Conservation (phyloP, 1,140 invertebrate genomes). For the Vanessa atalanta region DNA sequence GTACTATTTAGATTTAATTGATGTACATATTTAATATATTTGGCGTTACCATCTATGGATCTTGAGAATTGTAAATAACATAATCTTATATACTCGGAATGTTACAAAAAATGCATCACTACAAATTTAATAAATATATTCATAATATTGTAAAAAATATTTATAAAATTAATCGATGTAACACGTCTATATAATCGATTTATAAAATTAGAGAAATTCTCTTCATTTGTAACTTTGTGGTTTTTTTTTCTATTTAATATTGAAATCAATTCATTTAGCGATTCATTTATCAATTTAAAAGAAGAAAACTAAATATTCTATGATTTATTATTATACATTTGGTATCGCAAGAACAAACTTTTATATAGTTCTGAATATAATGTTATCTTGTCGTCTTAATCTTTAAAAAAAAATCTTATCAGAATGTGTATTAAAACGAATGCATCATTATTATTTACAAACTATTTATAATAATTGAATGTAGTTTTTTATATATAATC, state of each 20-base stretch:
- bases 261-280: too few species aligned
- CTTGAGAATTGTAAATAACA: conserved; percentile 7
- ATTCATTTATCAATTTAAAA: too few species aligned
- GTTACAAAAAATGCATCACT: conserved; percentile 10
- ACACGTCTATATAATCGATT: background rate
- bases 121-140: background rate
- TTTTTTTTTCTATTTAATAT: too few species aligned
- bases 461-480: background rate
- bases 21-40: conserved; percentile 47
- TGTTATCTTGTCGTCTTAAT: too few species aligned
- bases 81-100: conserved; percentile 14
- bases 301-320: background rate
- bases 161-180: background rate
- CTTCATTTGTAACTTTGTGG: background rate
- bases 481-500: background rate
- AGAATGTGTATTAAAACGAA: too few species aligned
- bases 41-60: conserved; percentile 37
- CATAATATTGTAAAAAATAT: background rate
- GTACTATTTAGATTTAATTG: conserved; percentile 35
- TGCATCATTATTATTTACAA: too few species aligned
- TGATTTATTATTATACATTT: too few species aligned
- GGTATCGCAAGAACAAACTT: too few species aligned
- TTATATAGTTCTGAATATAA: too few species aligned
- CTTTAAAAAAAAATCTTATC: too few species aligned
- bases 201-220: background rate